A percentile compares a stretch with the other conserved stretches of the same genome.
Evolutionary conservation across 2,113 vertebrate species (phyloP).

Genomic region (Verasper variegatus): DNA sequence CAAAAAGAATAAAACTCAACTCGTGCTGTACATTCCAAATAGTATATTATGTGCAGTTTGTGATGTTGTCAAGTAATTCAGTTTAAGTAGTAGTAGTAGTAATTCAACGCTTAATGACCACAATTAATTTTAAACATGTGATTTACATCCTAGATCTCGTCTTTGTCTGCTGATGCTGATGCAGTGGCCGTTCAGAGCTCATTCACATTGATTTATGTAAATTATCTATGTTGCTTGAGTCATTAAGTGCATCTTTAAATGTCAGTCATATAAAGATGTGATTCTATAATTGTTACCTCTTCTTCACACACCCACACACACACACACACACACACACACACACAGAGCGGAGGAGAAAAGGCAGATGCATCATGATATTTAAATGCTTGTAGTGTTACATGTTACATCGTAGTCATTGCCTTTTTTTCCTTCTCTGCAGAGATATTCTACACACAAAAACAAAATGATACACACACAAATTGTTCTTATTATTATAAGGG

Average conservation of each 20-base stretch:
- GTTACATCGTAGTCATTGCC: too few relatives aligned
- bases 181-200: neutral
- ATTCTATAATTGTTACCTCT: neutral
- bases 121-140: neutral
- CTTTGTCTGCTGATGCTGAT: neutral
- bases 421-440: constrained; percentile 10
- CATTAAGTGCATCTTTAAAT: neutral
- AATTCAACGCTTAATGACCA: neutral
- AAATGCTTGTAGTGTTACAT: constrained; percentile 1
- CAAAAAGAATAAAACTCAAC: too few relatives aligned
- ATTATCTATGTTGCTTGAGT: neutral
- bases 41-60: too few relatives aligned
- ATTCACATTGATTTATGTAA: neutral
- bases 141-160: neutral
- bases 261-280: neutral
- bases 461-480: neutral
- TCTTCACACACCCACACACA: constrained; percentile 2
- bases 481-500: too few relatives aligned
- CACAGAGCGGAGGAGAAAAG: neutral
- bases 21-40: too few relatives aligned
- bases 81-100: too few relatives aligned
- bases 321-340: neutral
- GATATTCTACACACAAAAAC: neutral
- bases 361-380: constrained; percentile 18
- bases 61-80: too few relatives aligned